Percentiles rank a stretch among this genome's conserved stretches.
These are phyloP conservation scores for Echiichthys vipera DNA, from an alignment of 2,797 vertebrate genomes.

Conservation along the genomic window DNA sequence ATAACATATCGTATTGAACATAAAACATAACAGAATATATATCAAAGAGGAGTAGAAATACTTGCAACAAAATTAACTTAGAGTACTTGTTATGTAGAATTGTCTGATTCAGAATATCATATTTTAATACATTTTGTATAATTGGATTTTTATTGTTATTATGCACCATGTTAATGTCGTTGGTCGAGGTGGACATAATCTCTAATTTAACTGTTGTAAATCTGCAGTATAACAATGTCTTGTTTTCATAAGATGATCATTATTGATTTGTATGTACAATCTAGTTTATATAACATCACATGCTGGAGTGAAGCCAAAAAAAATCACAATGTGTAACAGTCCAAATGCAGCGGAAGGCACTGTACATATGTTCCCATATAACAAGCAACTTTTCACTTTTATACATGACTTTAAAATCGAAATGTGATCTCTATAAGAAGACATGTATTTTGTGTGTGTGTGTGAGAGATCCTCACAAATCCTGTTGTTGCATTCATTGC, in stretches of 20 bases:
- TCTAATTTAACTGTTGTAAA: neutral
- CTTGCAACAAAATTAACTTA: neutral
- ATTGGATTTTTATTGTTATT: neutral
- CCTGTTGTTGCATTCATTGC: conserved; percentile 43
- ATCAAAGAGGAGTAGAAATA: too few relatives aligned
- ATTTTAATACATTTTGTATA: neutral
- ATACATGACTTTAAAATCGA: neutral
- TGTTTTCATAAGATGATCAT: neutral
- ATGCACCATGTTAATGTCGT: neutral
- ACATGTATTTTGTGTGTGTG: conserved; percentile 30
- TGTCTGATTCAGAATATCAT: neutral
- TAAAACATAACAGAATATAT: too few relatives aligned
- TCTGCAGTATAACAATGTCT: neutral
- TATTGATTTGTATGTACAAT: neutral
- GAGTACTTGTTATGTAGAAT: neutral
- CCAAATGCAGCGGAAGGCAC: neutral
- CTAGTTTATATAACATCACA: neutral
- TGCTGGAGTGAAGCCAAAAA: neutral
- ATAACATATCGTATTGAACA: too few relatives aligned
- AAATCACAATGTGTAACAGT: neutral
- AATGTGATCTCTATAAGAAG: conserved; percentile 22
- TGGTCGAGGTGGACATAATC: neutral
- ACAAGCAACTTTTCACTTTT: conserved; percentile 1
- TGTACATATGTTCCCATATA: conserved; percentile 15
- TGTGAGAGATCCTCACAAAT: conserved; percentile 45